These are phyloP conservation scores for Phoebastria nigripes DNA, from an alignment of 2,797 vertebrate species.

Conservation along the genomic window DNA sequence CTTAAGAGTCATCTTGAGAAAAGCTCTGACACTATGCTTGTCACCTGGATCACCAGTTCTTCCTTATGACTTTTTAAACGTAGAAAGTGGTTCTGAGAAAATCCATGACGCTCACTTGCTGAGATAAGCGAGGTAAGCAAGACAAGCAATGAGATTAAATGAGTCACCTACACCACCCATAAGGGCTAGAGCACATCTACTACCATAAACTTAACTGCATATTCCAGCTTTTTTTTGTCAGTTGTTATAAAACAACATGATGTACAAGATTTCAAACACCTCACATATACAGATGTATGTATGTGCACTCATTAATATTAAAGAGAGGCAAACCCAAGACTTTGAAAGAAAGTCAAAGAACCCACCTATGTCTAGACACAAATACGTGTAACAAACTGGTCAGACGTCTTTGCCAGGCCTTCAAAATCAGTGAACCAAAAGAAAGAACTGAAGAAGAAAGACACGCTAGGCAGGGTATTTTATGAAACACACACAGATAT, in stretches of 20 bases:
- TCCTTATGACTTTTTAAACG: neutral
- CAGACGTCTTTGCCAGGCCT: neutral
- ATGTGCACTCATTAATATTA: neutral
- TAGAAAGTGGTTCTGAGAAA: neutral
- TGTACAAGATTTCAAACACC: neutral
- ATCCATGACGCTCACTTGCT: neutral
- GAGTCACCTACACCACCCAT: neutral
- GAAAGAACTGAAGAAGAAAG: neutral
- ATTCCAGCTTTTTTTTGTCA: neutral
- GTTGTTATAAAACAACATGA: neutral
- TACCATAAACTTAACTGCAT: neutral
- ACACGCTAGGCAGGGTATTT: neutral
- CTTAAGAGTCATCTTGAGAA: neutral
- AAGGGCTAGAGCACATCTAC: neutral
- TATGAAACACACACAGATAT: neutral
- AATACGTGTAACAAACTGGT: neutral
- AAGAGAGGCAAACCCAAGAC: neutral
- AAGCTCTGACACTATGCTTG: neutral
- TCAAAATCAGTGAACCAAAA: neutral
- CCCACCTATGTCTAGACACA: neutral
- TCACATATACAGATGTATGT: neutral
- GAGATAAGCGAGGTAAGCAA: neutral
- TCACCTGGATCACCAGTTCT: neutral
- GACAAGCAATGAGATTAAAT: neutral
- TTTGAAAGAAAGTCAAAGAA: neutral